Evolutionary conservation across 2,113 vertebrate genomes (phyloP), one percentile per base, ranked within the genome.

Genomic region (Gracilinanus agilis): DNA sequence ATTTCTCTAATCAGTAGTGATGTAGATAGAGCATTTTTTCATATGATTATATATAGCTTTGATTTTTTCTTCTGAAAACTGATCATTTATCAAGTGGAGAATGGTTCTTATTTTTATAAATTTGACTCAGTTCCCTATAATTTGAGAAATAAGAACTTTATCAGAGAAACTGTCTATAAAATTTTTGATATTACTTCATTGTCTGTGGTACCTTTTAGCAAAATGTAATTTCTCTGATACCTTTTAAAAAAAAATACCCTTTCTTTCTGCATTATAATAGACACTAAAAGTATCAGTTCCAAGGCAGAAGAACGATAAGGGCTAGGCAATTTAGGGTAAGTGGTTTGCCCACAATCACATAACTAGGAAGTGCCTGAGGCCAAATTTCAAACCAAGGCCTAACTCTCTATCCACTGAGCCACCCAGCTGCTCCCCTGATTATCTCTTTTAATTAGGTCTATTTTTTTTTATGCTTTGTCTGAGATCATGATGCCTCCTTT

Each of bases 11-110:
- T 40, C 67, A 21, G 25, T 40, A 40, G 16, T 40, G n/a, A 83
- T 83, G n/a, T 75, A n/a, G n/a, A 83, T 75, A n/a, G n/a, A 83
- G n/a, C n/a, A 40, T 83, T 83, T 83, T 75, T 83, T 83, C 67
- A 23, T 40, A 2, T 21, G n/a, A 83, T 7, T 40, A 40, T 83
- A 83, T 1, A 83, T 21, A 40, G 16, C 19, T 40, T 83, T 83
- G 6, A 23, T 40, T 83, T 83, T 19, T 67, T 40, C n/a, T 83
- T 40, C 19, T 40, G 13, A 75, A 21, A n/a, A 75, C 34, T 75
- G 67, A 75, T 16, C 67, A 75, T 75, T 75, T 75, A n/a, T 83
- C 67, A 83, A 23, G 21, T 40, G 19, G n/a, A 83, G 1, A 83
- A 40, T 40, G 67, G 5, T 34, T 83, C 67, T 40, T 23, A 23